Percentiles rank a stretch among this genome's conserved stretches.
Conservation (phyloP, 2,888 invertebrate genomes). For the Amaurobius ferox region DNA sequence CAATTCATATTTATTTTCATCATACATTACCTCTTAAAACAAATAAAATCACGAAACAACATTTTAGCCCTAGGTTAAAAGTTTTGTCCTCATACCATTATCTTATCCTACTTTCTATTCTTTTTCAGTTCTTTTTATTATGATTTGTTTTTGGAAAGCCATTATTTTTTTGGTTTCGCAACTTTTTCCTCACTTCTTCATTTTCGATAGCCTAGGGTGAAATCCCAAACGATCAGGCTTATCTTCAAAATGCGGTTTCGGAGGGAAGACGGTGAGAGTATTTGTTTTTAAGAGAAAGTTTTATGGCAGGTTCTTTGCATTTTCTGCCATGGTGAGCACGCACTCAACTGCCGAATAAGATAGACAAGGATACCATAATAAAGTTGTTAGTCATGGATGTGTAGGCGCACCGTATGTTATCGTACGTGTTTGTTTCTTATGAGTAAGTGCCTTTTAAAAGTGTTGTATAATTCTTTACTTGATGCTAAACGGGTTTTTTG, state of each 20-base stretch:
- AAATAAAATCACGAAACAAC: neutral
- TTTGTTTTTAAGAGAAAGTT: constrained; percentile 14
- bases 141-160: constrained; percentile 50
- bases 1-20: too few species aligned
- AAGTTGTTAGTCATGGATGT: too few species aligned
- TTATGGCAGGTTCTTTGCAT: constrained; percentile 3
- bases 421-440: too few species aligned
- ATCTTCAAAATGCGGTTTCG: neutral
- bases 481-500: too few species aligned
- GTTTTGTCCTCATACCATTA: constrained; percentile 53
- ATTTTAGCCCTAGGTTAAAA: constrained; percentile 24
- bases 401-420: too few species aligned
- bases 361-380: too few species aligned
- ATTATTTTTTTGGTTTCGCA: neutral
- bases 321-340: neutral
- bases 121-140: constrained; percentile 46
- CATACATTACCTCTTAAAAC: too few species aligned
- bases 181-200: constrained; percentile 1
- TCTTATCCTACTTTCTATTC: constrained; percentile 66
- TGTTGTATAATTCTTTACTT: too few species aligned
- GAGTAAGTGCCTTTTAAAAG: too few species aligned
- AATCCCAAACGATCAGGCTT: constrained; percentile 18
- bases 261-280: neutral
- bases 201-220: constrained; percentile 6
- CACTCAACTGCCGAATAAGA: neutral